Base-by-base conservation (phyloP, 2,888 invertebrate species). In the Polydesmus complanatus region DNA sequence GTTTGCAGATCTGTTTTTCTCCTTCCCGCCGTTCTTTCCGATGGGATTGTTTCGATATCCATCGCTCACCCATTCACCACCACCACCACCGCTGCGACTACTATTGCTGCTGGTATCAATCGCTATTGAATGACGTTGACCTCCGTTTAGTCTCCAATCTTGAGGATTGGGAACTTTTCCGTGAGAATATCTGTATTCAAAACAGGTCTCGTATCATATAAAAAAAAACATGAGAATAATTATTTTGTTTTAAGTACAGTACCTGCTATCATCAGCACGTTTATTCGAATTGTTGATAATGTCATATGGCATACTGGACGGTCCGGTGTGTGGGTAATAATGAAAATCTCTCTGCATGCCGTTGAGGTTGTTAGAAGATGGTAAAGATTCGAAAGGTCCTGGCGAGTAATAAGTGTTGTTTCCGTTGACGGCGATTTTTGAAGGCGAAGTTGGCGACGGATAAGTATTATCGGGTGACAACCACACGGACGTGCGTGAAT, bases 91-190 rank as follows among this genome's bases (percentile, higher is more conserved):
- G 37, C 37, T 14, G 14, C 37, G 37, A 37, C 37, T 37, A 14
- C 37, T 37, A 37, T 14, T 37, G n/a, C 54, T 26, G 37, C 51
- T 56, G 1, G 56, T 26, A 1, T 61, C 61, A 22, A 61, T 48
- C 3, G 61, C 61, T n/a, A 61, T 61, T 23, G 61, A 61, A 27
- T 61, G 61, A 18, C 61, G 56, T 22, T 61, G 61, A 50, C 56
- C 56, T 37, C 37, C 37, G 5, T 37, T 5, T n/a, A 25, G 37
- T 23, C n/a, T 54, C 60, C 60, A 60, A 2, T 60, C 60, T 18
- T 27, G 60, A 37, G n/a, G 48, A 3, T 49, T 1, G 14, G 14
- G 37, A 5, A 37, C 14, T 37, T 14, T 14, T 37, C 37, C 37
- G 5, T 37, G 37, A 37, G 14, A 37, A 37, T 37, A 8, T 14